Evolutionary conservation across 1,140 invertebrate genomes (phyloP).

Genomic region (Drosophila eugracilis): DNA sequence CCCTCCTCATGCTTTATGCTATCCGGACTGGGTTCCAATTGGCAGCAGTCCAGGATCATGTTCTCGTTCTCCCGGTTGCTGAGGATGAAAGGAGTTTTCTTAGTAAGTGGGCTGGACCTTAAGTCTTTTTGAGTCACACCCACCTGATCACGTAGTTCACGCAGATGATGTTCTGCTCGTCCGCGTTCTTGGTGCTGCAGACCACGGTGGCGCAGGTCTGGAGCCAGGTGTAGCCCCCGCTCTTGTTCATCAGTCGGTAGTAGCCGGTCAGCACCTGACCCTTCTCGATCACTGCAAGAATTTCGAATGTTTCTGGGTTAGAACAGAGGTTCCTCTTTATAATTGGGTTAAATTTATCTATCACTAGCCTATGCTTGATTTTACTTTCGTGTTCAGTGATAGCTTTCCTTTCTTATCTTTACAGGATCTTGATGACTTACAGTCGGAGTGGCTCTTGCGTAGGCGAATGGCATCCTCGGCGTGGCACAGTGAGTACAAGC

Average conservation of each 20-base stretch:
- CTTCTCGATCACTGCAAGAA: constrained; percentile 94
- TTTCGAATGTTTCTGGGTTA: too few relatives aligned
- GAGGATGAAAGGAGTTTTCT: not conserved
- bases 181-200: constrained; percentile 96
- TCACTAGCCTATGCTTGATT: too few relatives aligned
- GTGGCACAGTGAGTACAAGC: constrained; percentile 97
- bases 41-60: constrained; percentile 96
- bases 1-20: constrained; percentile 92
- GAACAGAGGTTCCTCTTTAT: too few relatives aligned
- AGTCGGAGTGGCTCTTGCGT: constrained; percentile 95
- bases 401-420: not conserved
- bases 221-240: constrained; percentile 97
- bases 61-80: constrained; percentile 96
- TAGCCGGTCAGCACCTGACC: constrained; percentile 98
- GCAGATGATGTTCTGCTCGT: constrained; percentile 98
- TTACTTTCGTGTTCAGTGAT: not conserved
- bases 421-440: constrained; percentile 88
- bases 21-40: constrained; percentile 92
- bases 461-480: constrained; percentile 97
- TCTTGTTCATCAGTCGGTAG: constrained; percentile 97
- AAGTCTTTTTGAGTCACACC: not conserved
- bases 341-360: too few relatives aligned
- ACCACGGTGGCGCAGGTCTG: constrained; percentile 98
- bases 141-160: constrained; percentile 93
- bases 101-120: not conserved